Evolutionary conservation across 2,797 vertebrate genomes (phyloP).

Genomic region (Knipowitschia caucasica): DNA sequence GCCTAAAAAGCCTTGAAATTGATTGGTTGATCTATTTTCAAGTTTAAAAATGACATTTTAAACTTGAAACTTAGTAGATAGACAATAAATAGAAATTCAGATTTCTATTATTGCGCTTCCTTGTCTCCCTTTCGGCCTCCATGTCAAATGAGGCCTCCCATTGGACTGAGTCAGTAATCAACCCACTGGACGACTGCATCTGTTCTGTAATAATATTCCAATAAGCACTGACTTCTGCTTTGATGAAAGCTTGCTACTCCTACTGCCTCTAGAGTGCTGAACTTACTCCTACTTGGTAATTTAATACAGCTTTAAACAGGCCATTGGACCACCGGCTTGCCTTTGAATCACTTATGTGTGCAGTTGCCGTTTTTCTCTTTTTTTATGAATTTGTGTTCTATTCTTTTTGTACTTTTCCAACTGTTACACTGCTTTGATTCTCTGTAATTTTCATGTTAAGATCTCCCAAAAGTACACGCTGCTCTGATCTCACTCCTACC

Average conservation of each 20-base stretch:
- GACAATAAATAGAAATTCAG: too few relatives aligned
- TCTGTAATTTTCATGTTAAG: conserved; percentile 57
- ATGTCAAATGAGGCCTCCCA: conserved; percentile 78
- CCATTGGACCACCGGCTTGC: conserved; percentile 67
- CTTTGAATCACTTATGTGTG: conserved; percentile 34
- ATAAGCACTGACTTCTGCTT: conserved; percentile 76
- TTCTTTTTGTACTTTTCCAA: conserved; percentile 13
- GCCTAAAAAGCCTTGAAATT: too few relatives aligned
- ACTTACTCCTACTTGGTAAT: conserved; percentile 73
- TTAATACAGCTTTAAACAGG: conserved; percentile 67
- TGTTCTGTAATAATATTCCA: conserved; percentile 84
- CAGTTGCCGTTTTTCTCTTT: conserved; percentile 24
- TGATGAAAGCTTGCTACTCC: conserved; percentile 75
- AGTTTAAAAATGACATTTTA: too few relatives aligned
- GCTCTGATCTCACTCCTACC: conserved; percentile 66
- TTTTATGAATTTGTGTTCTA: conserved; percentile 24
- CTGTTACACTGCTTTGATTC: conserved; percentile 32
- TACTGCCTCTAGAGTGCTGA: conserved; percentile 64
- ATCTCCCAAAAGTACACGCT: conserved; percentile 51
- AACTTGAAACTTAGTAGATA: too few relatives aligned
- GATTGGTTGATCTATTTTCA: too few relatives aligned
- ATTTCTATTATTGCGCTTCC: conserved; percentile 66
- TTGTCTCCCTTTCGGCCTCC: conserved; percentile 66
- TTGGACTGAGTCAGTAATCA: conserved; percentile 77
- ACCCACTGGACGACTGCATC: conserved; percentile 68